Conservation (phyloP, 2,797 vertebrate species). For the Periparus ater region DNA sequence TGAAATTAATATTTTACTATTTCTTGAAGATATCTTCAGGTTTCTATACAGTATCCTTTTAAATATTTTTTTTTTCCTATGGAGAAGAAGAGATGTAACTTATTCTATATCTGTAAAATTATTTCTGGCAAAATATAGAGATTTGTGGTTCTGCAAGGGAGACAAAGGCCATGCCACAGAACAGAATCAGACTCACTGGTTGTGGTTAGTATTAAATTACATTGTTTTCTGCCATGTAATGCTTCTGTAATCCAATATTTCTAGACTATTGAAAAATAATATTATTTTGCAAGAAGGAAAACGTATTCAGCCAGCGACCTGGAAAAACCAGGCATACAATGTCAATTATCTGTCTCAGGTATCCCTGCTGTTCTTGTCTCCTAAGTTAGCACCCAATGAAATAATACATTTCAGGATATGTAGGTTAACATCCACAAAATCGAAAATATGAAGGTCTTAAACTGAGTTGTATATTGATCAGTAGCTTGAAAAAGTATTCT, state of each 20-base stretch:
- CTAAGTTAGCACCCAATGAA: not conserved
- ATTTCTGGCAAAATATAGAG: not conserved
- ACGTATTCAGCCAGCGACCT: not conserved
- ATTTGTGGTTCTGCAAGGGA: not conserved
- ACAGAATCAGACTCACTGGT: not conserved
- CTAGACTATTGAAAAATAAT: not conserved
- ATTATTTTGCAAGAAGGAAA: not conserved
- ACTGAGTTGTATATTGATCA: not conserved
- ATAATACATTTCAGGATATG: not conserved
- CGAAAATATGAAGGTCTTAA: not conserved
- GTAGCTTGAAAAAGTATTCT: not conserved
- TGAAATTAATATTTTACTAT: not conserved
- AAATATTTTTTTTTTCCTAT: not conserved
- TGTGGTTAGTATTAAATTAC: not conserved
- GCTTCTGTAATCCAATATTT: not conserved
- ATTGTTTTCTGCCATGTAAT: accelerated
- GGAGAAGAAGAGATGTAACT: not conserved
- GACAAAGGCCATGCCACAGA: not conserved
- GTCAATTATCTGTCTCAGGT: not conserved
- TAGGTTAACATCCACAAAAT: not conserved
- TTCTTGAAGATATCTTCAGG: not conserved
- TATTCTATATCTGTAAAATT: not conserved
- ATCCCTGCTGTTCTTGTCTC: not conserved
- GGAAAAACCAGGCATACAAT: not conserved
- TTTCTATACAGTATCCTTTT: not conserved